Evolutionary conservation across 2,888 invertebrate species (phyloP), one percentile per base, ranked within the genome.

Genomic region (Dasypogon diadema): DNA sequence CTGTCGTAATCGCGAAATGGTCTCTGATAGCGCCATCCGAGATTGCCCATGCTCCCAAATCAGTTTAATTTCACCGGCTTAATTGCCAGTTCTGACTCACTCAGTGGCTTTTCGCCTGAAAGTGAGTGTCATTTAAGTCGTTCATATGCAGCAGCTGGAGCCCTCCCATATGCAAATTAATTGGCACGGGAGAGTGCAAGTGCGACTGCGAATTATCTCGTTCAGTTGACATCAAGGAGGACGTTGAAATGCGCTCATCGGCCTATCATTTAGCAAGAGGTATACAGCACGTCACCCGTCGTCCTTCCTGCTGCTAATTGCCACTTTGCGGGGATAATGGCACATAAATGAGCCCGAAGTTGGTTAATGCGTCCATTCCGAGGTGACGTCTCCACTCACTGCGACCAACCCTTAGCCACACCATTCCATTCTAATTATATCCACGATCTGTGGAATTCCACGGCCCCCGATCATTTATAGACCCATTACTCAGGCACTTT

Each of bases 151-250:
- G 14, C 21, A 60, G 34, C 2, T 21, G n/a, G 26, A 30, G 60
- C 60, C 34, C 34, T 34, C 60, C 60, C 60, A 37, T 16, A 60
- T 60, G 60, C 60, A 60, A 60, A 60, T 60, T 60, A n/a, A 37
- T 16, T 60, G 60, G 14, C 18, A 12, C 16, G 18, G 21, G 60
- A 18, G 60, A 37, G 12, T 21, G 60, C 60, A 60, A 60, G 34
- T 60, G 18, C 60, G 37, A 60, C 18, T 37, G 60, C 60, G 37
- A 60, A 60, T 60, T 37, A 60, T 60, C 60, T 60, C 42, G 60
- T 60, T 60, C 34, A 60, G 60, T 37, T 60, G 60, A 60, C 60
- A 60, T 60, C 21, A 37, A 60, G 37, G 42, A 60, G 60, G 34
- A 60, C 37, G 60, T 37, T 37, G 42, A 18, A 16, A 60, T 37